phyloP scores from a whole-genome alignment of 2,113 vertebrate genomes.

The Grammomys dolichurus region DNA sequence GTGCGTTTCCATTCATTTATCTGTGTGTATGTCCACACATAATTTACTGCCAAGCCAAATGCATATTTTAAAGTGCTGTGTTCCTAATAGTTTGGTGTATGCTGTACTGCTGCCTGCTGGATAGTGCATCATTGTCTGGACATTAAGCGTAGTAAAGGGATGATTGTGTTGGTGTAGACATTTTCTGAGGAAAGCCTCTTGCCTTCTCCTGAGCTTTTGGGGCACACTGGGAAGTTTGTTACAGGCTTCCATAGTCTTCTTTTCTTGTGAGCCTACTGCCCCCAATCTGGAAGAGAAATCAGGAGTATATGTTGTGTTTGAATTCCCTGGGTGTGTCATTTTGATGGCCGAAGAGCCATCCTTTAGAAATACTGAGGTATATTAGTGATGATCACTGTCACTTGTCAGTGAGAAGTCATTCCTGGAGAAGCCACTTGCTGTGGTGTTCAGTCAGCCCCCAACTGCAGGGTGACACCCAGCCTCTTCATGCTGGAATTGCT shows the following conservation, averaged over 20 bases:
- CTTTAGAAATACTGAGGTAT: constrained; percentile 19
- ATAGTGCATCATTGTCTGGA: no score
- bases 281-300: neutral
- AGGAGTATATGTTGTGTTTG: neutral
- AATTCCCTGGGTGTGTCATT: neutral
- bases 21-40: neutral
- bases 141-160: neutral
- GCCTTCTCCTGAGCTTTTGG: neutral
- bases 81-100: neutral
- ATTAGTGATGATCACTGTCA: neutral
- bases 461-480: neutral
- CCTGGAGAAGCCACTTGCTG: neutral
- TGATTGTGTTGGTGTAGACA: no score
- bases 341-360: neutral
- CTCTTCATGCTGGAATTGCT: neutral
- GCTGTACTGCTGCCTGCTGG: neutral
- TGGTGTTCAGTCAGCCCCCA: neutral
- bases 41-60: neutral
- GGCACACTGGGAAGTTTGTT: neutral
- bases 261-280: neutral
- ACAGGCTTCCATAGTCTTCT: neutral
- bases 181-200: neutral
- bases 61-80: neutral
- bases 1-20: neutral
- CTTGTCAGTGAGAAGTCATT: neutral